A percentile compares a stretch with the other conserved stretches of the same genome.
phyloP scores from a whole-genome alignment of 2,888 invertebrate genomes.

The Drosophila formosana region DNA sequence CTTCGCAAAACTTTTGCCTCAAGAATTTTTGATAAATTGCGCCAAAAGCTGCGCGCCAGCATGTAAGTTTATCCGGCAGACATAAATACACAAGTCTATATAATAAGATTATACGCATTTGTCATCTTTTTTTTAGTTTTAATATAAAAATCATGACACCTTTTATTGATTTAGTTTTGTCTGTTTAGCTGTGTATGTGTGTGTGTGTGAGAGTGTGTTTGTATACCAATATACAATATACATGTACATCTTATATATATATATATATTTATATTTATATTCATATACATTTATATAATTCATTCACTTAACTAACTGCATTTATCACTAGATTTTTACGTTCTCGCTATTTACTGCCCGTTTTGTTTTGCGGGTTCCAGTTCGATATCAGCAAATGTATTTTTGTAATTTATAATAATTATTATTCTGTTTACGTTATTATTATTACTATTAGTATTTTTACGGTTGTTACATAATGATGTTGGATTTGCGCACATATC shows the following conservation, averaged over 20 bases:
- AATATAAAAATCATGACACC: slow-evolving; percentile 79
- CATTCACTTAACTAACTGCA: slow-evolving; percentile 66
- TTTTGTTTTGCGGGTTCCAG: background rate
- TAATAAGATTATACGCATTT: slow-evolving; percentile 19
- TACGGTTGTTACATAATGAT: slow-evolving; percentile 23
- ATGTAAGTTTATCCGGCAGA: slow-evolving; percentile 45
- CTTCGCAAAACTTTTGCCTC: slow-evolving; percentile 48
- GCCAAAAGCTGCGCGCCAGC: slow-evolving; percentile 22
- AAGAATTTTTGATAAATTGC: slow-evolving; percentile 76
- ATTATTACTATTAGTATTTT: slow-evolving; percentile 12
- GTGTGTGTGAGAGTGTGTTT: slow-evolving; percentile 21
- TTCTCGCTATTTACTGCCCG: slow-evolving; percentile 66
- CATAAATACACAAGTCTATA: slow-evolving; percentile 17
- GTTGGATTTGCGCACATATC: slow-evolving; percentile 37
- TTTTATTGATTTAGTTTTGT: slow-evolving; percentile 78
- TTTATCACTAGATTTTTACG: slow-evolving; percentile 80
- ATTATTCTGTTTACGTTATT: slow-evolving; percentile 25
- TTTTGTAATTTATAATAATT: slow-evolving; percentile 23
- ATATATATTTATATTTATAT: slow-evolving; percentile 39
- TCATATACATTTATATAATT: slow-evolving; percentile 44
- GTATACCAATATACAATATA: slow-evolving; percentile 59
- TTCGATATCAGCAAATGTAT: slow-evolving; percentile 62
- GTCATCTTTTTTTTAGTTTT: slow-evolving; percentile 47
- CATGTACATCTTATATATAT: slow-evolving; percentile 46
- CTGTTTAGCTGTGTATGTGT: slow-evolving; percentile 43